Conservation (phyloP, 2,888 invertebrate genomes). For the Philhelius pedissequus region DNA sequence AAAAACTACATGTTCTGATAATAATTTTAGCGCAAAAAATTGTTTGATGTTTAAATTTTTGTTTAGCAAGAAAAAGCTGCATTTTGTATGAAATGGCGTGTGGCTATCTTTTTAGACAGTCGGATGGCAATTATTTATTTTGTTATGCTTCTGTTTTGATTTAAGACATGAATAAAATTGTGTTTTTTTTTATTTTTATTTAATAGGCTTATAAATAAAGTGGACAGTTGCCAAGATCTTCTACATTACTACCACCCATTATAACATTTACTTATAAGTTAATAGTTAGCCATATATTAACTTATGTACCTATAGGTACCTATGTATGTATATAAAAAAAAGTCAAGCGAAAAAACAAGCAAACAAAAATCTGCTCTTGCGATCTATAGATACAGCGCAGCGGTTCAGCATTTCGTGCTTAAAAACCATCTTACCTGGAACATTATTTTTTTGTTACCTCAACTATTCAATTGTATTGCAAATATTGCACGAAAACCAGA, state of each 20-base stretch:
- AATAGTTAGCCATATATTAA: not conserved
- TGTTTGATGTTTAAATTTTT: no score
- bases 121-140: no score
- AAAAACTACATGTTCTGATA: no score
- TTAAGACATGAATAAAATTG: not conserved
- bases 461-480: constrained; percentile 61
- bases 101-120: no score
- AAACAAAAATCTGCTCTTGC: not conserved
- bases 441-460: not conserved
- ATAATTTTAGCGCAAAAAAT: no score
- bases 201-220: not conserved
- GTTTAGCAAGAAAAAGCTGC: no score
- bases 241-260: not conserved
- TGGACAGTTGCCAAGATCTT: not conserved
- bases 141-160: not conserved
- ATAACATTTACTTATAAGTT: not conserved
- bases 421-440: constrained; percentile 45
- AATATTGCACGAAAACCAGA: constrained; percentile 58
- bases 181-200: not conserved
- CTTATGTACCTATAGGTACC: no score
- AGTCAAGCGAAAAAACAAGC: not conserved
- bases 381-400: not conserved
- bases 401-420: not conserved
- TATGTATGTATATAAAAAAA: not conserved
- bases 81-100: no score